These are phyloP conservation scores for Hippoglossus hippoglossus DNA, from an alignment of 2,797 vertebrate genomes.

Conservation along the genomic window DNA sequence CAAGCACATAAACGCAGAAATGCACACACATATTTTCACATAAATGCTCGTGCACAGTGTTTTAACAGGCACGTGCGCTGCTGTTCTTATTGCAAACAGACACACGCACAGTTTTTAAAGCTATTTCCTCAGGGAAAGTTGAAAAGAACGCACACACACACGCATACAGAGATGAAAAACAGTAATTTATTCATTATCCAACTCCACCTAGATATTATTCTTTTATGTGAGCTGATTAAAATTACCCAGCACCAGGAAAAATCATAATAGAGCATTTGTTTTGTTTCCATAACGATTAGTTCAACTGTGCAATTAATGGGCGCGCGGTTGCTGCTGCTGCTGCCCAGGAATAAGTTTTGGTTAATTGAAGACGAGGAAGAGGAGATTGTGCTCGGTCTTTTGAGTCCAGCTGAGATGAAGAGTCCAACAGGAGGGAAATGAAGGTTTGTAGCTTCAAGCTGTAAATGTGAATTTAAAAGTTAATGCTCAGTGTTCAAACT, in stretches of 20 bases:
- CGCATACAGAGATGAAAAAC: constrained; percentile 40
- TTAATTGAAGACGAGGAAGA: constrained; percentile 72
- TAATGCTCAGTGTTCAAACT: constrained; percentile 4
- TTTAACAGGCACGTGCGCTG: too few relatives aligned
- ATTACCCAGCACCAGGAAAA: constrained; percentile 51
- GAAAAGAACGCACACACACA: constrained; percentile 11
- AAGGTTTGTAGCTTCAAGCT: not conserved
- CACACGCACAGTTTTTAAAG: constrained; percentile 1
- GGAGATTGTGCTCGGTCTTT: constrained; percentile 11
- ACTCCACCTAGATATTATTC: constrained; percentile 49
- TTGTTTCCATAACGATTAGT: constrained; percentile 78
- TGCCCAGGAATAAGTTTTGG: constrained; percentile 39
- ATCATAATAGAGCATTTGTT: constrained; percentile 65
- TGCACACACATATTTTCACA: not conserved
- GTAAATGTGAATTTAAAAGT: not conserved
- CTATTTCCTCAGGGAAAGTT: too few relatives aligned
- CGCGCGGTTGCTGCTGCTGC: constrained; percentile 61
- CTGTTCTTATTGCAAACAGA: not conserved
- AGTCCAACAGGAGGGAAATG: not conserved
- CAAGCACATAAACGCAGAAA: constrained; percentile 35
- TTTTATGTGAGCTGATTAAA: constrained; percentile 70
- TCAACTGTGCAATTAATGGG: constrained; percentile 85
- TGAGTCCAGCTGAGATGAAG: constrained; percentile 25
- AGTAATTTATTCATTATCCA: constrained; percentile 65
- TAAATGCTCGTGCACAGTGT: too few relatives aligned